Evolutionary conservation across 1,140 invertebrate genomes (phyloP).

Genomic region (Trichonephila clavipes): DNA sequence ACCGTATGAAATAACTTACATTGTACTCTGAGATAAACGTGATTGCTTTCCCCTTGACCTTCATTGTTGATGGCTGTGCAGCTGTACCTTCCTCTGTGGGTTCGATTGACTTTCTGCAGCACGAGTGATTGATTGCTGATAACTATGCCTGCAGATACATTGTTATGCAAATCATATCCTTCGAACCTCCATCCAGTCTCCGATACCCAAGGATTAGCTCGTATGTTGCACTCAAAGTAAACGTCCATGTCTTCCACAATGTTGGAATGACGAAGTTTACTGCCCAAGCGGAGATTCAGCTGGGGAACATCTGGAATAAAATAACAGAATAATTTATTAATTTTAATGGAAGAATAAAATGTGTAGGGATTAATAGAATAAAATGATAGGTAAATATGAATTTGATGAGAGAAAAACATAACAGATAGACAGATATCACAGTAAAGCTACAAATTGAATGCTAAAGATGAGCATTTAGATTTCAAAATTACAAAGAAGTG

Average conservation of each 20-base stretch:
- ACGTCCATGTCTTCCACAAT: conserved; percentile 88
- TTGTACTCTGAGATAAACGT: conserved; percentile 78
- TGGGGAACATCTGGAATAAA: conserved; percentile 73
- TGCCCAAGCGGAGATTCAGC: conserved; percentile 75
- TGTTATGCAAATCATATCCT: conserved; percentile 82
- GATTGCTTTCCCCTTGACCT: conserved; percentile 81
- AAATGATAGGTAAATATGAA: no score
- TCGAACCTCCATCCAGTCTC: conserved; percentile 91
- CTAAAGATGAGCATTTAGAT: no score
- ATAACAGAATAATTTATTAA: not conserved
- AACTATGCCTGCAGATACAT: conserved; percentile 88
- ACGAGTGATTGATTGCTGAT: conserved; percentile 91
- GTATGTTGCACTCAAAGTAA: conserved; percentile 93
- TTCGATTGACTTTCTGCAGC: conserved; percentile 85
- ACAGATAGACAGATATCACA: no score
- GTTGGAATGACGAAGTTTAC: conserved; percentile 71
- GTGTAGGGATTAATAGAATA: no score
- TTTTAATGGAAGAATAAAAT: no score
- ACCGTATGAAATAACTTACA: conserved; percentile 61
- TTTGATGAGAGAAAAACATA: no score
- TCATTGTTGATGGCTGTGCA: conserved; percentile 87
- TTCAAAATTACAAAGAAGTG: no score
- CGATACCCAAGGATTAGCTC: conserved; percentile 91
- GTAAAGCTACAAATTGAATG: no score
- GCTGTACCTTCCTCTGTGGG: conserved; percentile 84